Evolutionary conservation across 2,888 invertebrate species (phyloP), one percentile per base, ranked within the genome.

Genomic region (Cephus sareptanus): DNA sequence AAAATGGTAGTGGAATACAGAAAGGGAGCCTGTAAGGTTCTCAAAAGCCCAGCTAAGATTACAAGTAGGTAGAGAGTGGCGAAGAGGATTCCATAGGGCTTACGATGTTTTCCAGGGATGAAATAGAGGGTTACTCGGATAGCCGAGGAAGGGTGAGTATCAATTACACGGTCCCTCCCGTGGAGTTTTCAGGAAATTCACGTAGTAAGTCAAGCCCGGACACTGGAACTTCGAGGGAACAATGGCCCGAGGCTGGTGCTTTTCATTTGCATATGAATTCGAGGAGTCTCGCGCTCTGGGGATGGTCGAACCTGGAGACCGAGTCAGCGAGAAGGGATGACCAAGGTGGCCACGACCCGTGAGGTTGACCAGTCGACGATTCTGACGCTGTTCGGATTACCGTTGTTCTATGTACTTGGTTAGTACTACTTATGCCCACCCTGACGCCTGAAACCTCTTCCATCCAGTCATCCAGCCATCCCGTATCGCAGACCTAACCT

Each of bases 221-320:
- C 88, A 88, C 84, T 85, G 86, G 85, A 84, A 86, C 85, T 83
- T 85, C 80, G 85, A 82, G 84, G 83, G 90, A 90, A 90, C 90
- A 90, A 90, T 90, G 87, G 86, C 74, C 84, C 82, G 83, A 86
- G 89, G 87, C 85, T 85, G 87, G 83, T 83, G 87, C 89, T 89
- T 89, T 89, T 84, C 88, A 91, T 91, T 91, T 91, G 90, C 91
- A 91, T 91, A 90, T 90, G 91, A 91, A 91, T 91, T 88, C 90
- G 83, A 81, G 86, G 81, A 85, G 82, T 82, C 80, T 74, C 79
- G 76, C 68, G 74, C 68, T 76, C 76, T 34, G 75, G 73, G 40
- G 70, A 75, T 73, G 77, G 78, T 75, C 79, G 77, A 79, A 69
- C 33, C 30, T 9, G 40, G 76, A 40, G 35, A 74, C 75, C 70